Conservation (phyloP, 2,797 vertebrate species). For the Coluber constrictor region DNA sequence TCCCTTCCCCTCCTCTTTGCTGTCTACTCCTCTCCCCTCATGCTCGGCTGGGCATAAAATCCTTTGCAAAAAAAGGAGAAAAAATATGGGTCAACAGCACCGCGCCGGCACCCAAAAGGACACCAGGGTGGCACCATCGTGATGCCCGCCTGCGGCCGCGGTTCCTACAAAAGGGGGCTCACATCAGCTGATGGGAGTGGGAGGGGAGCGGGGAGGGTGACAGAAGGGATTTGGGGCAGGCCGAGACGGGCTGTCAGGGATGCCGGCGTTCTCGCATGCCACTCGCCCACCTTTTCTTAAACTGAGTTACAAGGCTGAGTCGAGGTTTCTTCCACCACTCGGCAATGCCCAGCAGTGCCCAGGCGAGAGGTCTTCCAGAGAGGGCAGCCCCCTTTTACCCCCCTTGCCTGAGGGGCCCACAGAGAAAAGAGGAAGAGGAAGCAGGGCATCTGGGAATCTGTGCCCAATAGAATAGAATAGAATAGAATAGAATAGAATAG, state of each 20-base stretch:
- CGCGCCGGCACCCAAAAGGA: not conserved
- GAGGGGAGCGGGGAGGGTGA: not conserved
- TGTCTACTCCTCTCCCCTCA: conserved; percentile 22
- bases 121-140: not conserved
- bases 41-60: conserved; percentile 15
- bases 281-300: not conserved
- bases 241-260: not conserved
- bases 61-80: conserved; percentile 14
- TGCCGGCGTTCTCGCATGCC: not conserved
- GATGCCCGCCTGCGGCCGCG: rapidly evolving
- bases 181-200: not conserved
- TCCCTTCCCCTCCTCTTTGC: not conserved
- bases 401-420: conserved; percentile 13
- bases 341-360: too few species aligned
- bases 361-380: not conserved
- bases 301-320: not conserved
- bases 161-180: not conserved
- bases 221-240: not conserved
- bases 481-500: too few species aligned
- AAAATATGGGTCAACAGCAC: conserved; percentile 20
- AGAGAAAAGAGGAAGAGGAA: not conserved
- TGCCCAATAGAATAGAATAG: too few species aligned
- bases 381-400: not conserved
- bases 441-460: not conserved
- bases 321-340: not conserved